Base-by-base conservation (phyloP, 2,888 invertebrate genomes). In the Callosobruchus maculatus region DNA sequence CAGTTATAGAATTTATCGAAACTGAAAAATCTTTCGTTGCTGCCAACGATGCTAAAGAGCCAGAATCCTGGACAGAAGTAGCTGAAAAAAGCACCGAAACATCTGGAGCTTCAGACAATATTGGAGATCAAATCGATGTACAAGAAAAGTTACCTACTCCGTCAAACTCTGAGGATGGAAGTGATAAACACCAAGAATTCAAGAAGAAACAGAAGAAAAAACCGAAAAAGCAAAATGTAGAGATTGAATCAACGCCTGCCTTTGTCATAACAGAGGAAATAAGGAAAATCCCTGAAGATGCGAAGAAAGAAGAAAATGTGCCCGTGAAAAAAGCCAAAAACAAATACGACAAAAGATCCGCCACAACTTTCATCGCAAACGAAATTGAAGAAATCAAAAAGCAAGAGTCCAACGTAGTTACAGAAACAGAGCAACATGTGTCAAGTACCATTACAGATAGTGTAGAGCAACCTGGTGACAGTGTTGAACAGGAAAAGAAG, bases 251-350 rank as follows among this genome's bases (percentile, higher is more conserved):
- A 68, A 68, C 21, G 7, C 68, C 77, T 18, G 76, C 77, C 7
- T 78, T 78, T 73, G 76, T 74, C 67, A 72, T 78, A 26, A 77
- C 75, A 1, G 79, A 78, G 71, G 76, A 78, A 71, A 79, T 79
- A 67, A 68, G 68, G 22, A 21, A 68, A 9, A 68, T 68, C 9
- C 22, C 68, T 20, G 68, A 68, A 21, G 73, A 77, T 5, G 77
- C 76, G 22, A 67, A 71, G 20, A 72, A 73, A 68, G 21, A 22
- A 3, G 0, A 49, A n/a, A 21, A 72, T 26, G 22, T 21, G 20
- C 21, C 71, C 3, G 70, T 70, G 2, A 68, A 68, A 21, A 68
- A 68, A 20, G 13, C 9, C 49, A 49, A 49, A 18, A 49, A 49
- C 9, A 49, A 49, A 49, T 70, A 21, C 3, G 31, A 21, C 30